Evolutionary conservation across 2,888 invertebrate species (phyloP), one percentile per base, ranked within the genome.

Genomic region (Euspilapteryx auroguttella): DNA sequence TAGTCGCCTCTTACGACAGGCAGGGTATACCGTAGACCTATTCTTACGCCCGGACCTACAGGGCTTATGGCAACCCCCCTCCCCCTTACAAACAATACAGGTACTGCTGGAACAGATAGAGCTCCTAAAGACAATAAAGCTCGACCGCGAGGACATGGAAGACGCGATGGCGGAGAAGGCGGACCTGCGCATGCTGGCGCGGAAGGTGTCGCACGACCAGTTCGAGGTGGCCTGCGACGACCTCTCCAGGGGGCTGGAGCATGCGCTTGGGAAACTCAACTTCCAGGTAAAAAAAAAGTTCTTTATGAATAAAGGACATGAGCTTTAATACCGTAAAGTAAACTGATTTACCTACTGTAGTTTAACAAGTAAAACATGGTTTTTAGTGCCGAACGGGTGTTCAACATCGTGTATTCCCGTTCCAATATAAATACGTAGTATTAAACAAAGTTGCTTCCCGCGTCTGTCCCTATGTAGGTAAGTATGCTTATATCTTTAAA

Each of bases 81-180:
- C n/a, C n/a, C n/a, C n/a, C n/a, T n/a, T n/a, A n/a, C n/a, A n/a
- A n/a, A n/a, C n/a, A n/a, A 24, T 35, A n/a, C 38, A 84, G 83
- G 66, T 75, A 7, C 49, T 85, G 25, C 44, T 79, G 30, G 84
- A 85, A 49, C 82, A 85, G 63, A 78, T 85, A 25, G 84, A 85
- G 40, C 41, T 83, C 9, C 45, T 88, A 35, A 83, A 83, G 43
- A 77, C 73, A 0, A 66, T 82, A 1, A 89, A 88, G 54, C 79
- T 87, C 3, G 85, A 87, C 39, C 82, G 82, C 34, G 83, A 82
- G 38, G 86, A 86, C 38, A 73, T 88, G 39, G 81, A 83, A 32
- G 85, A 86, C 34, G 81, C 86, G 2, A 64, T 89, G 39, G 85
- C 87, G 1, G 85, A 86, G 31, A 89, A 89, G 54, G 88, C 87